These are phyloP conservation scores for Alligator mississippiensis DNA, from an alignment of 2,113 vertebrate species.

Conservation along the genomic window DNA sequence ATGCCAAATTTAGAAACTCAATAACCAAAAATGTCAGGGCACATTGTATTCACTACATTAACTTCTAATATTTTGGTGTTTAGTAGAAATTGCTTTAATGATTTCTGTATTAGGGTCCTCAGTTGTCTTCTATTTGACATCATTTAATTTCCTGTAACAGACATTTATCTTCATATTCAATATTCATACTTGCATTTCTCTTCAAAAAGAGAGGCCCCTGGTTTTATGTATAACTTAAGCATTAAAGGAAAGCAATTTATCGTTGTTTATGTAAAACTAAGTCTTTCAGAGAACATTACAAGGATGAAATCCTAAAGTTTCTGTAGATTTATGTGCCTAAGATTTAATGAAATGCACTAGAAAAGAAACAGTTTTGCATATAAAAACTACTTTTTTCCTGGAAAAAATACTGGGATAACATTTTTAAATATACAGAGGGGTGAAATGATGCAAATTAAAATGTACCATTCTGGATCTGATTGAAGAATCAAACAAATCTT, in stretches of 20 bases:
- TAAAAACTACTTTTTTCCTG: background rate
- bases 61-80: slow-evolving; percentile 5
- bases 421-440: background rate
- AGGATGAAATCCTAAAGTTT: background rate
- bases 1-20: slow-evolving; percentile 4
- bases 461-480: fast-evolving
- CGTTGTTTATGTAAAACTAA: background rate
- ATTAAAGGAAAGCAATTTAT: background rate
- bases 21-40: slow-evolving; percentile 9
- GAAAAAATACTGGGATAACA: background rate
- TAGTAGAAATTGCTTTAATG: slow-evolving; percentile 22
- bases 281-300: background rate
- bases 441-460: background rate
- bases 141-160: background rate
- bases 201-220: background rate
- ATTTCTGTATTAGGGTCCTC: background rate
- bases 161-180: background rate
- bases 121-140: background rate
- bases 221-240: background rate
- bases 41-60: background rate
- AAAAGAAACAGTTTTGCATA: background rate
- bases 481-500: background rate
- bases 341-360: background rate
- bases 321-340: background rate
- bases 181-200: background rate